Evolutionary conservation across 2,888 invertebrate genomes (phyloP).

Genomic region (Phyllotreta cruciferae): DNA sequence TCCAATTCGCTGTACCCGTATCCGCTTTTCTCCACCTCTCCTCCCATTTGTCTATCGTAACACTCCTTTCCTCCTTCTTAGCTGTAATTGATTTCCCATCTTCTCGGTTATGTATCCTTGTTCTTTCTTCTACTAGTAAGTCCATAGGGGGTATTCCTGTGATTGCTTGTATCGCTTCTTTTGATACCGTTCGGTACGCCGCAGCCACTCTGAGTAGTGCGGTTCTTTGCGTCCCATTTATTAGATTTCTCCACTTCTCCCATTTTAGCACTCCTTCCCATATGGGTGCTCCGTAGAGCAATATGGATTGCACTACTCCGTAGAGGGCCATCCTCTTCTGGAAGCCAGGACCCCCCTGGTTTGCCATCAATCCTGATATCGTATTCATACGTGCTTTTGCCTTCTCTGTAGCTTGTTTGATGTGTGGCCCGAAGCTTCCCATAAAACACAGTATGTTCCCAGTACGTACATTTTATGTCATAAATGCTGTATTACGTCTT

Average conservation of each 20-base stretch:
- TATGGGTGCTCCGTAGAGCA: conserved; percentile 29
- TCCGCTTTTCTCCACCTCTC: no score
- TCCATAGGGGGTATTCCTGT: conserved; percentile 2
- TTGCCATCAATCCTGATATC: conserved; percentile 1
- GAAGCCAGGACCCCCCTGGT: conserved; percentile 21
- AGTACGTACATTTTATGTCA: no score
- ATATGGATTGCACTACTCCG: conserved; percentile 19
- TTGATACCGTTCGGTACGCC: conserved; percentile 8
- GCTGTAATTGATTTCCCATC: background rate
- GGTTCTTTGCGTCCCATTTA: background rate
- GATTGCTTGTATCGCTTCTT: background rate
- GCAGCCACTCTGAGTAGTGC: conserved; percentile 6
- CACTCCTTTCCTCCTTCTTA: background rate
- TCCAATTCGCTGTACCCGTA: no score
- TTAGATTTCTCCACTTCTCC: background rate
- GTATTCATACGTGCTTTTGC: background rate
- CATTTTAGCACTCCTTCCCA: conserved; percentile 17
- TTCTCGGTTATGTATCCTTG: background rate
- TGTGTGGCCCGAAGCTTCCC: conserved; percentile 5
- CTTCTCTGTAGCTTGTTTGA: conserved; percentile 13
- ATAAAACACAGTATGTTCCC: no score
- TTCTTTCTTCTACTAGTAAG: conserved; percentile 7
- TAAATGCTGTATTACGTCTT: no score
- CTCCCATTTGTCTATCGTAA: no score
- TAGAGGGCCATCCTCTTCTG: conserved; percentile 21